Conservation (phyloP, 2,113 vertebrate genomes). For the Seriola dumerili region DNA sequence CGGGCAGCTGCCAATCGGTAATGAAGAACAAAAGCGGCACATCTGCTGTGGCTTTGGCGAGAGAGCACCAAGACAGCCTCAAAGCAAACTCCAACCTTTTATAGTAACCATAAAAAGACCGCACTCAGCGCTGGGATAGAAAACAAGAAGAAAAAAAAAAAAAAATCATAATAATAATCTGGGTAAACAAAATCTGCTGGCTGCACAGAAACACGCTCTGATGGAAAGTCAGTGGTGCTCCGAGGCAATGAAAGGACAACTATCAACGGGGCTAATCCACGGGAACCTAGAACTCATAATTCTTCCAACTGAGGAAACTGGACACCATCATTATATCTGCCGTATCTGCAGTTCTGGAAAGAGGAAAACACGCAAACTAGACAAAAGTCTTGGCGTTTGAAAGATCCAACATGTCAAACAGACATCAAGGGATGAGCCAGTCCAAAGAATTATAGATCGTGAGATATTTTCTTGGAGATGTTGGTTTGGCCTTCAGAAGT, state of each 20-base stretch:
- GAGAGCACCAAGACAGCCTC: conserved; percentile 81
- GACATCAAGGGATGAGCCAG: conserved; percentile 19
- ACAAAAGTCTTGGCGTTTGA: conserved; percentile 37
- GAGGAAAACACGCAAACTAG: conserved; percentile 23
- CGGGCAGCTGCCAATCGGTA: conserved; percentile 87
- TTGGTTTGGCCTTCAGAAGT: conserved; percentile 20
- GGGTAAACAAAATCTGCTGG: conserved; percentile 89
- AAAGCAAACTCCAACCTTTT: conserved; percentile 92
- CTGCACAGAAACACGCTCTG: conserved; percentile 61
- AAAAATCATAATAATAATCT: conserved; percentile 88
- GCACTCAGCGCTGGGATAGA: conserved; percentile 85
- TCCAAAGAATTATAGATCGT: conserved; percentile 18
- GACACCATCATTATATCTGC: conserved; percentile 54
- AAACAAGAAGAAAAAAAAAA: conserved; percentile 86
- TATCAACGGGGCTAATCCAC: conserved; percentile 32
- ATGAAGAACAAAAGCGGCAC: conserved; percentile 93
- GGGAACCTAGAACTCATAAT: conserved; percentile 17
- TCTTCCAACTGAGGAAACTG: conserved; percentile 40
- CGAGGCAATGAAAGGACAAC: conserved; percentile 81
- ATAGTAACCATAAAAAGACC: conserved; percentile 92
- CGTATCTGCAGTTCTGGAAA: conserved; percentile 26
- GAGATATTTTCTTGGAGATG: conserved; percentile 14
- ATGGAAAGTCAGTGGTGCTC: conserved; percentile 86
- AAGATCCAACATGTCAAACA: conserved; percentile 39
- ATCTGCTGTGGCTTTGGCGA: conserved; percentile 94